Evolutionary conservation across 2,797 vertebrate genomes (phyloP).

Genomic region (Lepus townsendii): DNA sequence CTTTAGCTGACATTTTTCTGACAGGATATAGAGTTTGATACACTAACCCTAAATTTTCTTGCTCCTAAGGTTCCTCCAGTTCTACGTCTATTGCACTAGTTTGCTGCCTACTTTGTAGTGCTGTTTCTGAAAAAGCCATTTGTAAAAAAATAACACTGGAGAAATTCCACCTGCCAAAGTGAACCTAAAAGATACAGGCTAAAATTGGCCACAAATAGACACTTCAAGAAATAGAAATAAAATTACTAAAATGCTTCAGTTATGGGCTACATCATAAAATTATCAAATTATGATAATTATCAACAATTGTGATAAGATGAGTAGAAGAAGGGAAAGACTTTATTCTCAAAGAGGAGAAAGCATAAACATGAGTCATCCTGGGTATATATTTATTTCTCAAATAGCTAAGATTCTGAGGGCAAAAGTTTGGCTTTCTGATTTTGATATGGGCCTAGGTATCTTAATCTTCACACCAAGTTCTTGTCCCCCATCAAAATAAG

Average conservation of each 20-base stretch:
- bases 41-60: neutral
- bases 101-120: neutral
- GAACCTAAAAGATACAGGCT: conserved; percentile 12
- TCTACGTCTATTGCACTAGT: conserved; percentile 2
- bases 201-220: too few relatives aligned
- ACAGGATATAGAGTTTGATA: neutral
- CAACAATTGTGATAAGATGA: neutral
- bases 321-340: neutral
- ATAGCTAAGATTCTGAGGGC: neutral
- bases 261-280: conserved; percentile 28
- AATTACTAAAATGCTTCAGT: conserved; percentile 22
- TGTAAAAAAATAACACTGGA: conserved; percentile 48
- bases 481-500: too few relatives aligned
- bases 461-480: too few relatives aligned
- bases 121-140: conserved; percentile 46
- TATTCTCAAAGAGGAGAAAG: conserved; percentile 49
- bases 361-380: conserved; percentile 8
- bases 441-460: too few relatives aligned
- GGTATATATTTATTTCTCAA: conserved; percentile 57
- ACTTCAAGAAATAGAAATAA: conserved; percentile 59
- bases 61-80: conserved; percentile 47
- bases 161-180: conserved; percentile 47
- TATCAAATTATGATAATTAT: conserved; percentile 14
- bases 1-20: conserved; percentile 14
- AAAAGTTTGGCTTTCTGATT: neutral